These are phyloP conservation scores for Microcebus griseorufus DNA, from an alignment of 2,113 vertebrate genomes.

Conservation along the genomic window DNA sequence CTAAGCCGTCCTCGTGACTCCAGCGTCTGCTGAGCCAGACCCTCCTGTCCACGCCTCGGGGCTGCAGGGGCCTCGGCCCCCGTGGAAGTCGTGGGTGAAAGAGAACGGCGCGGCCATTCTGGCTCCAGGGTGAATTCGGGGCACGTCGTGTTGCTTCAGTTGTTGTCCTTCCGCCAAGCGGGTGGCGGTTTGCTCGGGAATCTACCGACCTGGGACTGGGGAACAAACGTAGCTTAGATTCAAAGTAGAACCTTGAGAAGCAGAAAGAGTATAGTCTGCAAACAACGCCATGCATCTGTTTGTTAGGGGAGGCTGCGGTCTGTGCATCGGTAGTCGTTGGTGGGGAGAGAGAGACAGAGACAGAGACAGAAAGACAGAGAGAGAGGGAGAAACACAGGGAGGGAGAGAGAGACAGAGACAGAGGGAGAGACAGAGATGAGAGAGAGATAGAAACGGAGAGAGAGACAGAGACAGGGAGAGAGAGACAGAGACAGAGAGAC, in stretches of 20 bases:
- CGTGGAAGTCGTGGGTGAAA: rapidly evolving
- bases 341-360: too few species aligned
- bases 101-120: rapidly evolving
- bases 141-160: not conserved
- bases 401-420: too few species aligned
- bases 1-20: rapidly evolving
- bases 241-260: not conserved
- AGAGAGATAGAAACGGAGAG: not conserved
- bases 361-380: not conserved
- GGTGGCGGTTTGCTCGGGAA: not conserved
- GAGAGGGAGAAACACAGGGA: too few species aligned
- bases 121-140: not conserved
- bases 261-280: not conserved
- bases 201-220: not conserved
- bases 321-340: too few species aligned
- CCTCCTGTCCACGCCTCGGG: not conserved
- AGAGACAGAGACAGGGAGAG: too few species aligned
- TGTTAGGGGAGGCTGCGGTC: too few species aligned
- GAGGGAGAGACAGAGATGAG: not conserved
- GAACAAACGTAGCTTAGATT: not conserved
- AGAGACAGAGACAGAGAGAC: too few species aligned
- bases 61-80: not conserved
- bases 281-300: not conserved
- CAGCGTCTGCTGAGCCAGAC: not conserved
- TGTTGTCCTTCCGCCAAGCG: not conserved